Evolutionary conservation across 2,113 vertebrate species (phyloP).

Genomic region (Madoqua kirkii): DNA sequence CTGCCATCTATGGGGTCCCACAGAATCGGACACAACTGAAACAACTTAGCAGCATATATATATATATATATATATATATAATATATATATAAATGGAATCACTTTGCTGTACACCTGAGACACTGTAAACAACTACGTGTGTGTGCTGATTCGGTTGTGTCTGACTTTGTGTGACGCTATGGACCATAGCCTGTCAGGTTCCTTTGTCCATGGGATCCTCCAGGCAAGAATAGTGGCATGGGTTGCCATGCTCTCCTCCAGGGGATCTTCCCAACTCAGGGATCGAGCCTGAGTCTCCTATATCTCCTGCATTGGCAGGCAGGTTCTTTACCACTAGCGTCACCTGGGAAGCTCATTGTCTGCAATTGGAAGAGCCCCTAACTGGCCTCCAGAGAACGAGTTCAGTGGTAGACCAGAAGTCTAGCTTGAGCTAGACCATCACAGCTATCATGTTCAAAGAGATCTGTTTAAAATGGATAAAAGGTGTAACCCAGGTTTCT

Average conservation of each 20-base stretch:
- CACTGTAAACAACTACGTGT: not conserved
- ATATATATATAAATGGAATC: not conserved
- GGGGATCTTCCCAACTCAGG: not conserved
- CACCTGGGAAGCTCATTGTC: not conserved
- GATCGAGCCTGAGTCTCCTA: not conserved
- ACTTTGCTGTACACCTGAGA: not conserved
- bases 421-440: not conserved
- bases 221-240: not conserved
- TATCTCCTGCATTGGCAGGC: not conserved
- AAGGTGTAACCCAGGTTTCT: not conserved
- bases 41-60: not conserved
- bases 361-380: too few relatives aligned
- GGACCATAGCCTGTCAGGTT: not conserved
- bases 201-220: not conserved
- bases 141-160: fast-evolving
- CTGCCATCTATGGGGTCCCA: too few relatives aligned
- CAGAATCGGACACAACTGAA: too few relatives aligned
- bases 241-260: not conserved
- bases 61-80: not conserved
- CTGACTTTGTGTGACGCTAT: not conserved
- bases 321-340: not conserved
- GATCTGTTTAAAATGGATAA: not conserved
- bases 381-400: not conserved
- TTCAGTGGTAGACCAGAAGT: not conserved
- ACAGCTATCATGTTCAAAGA: not conserved